phyloP scores from a whole-genome alignment of 2,797 vertebrate species.

The Myotis pilosus region DNA sequence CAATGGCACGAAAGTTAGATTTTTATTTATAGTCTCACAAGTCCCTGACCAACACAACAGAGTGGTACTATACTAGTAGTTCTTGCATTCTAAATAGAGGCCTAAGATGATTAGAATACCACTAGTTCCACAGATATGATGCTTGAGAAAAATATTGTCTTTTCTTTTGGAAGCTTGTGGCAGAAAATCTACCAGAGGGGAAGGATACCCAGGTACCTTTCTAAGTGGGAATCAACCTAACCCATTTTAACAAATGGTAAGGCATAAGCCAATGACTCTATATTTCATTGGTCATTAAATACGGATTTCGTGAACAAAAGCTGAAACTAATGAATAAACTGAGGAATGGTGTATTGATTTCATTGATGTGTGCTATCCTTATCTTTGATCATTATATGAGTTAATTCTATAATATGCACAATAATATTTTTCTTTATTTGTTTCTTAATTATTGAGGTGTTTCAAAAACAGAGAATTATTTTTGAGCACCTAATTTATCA shows the following conservation, averaged over 20 bases:
- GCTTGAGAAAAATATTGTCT: background rate
- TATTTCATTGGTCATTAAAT: background rate
- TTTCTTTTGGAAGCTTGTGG: background rate
- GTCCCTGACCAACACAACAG: background rate
- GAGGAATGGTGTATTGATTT: background rate
- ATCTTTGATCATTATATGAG: background rate
- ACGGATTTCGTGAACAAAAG: background rate
- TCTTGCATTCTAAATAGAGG: background rate
- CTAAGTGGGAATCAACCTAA: background rate
- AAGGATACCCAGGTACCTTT: background rate
- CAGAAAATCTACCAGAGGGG: background rate
- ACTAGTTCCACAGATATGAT: background rate
- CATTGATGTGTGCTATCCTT: background rate
- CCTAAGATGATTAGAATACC: background rate
- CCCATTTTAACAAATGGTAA: background rate
- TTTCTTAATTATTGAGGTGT: background rate
- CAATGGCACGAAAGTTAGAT: background rate
- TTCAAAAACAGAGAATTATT: background rate
- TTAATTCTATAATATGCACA: background rate
- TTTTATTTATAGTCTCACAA: background rate
- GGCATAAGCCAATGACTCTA: background rate
- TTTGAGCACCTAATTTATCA: background rate
- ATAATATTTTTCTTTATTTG: background rate
- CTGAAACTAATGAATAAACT: constrained; percentile 10
- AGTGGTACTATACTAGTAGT: background rate